Percentiles rank a stretch among this genome's conserved stretches.
phyloP scores from a whole-genome alignment of 2,888 invertebrate species.

The Volucella inflata region DNA sequence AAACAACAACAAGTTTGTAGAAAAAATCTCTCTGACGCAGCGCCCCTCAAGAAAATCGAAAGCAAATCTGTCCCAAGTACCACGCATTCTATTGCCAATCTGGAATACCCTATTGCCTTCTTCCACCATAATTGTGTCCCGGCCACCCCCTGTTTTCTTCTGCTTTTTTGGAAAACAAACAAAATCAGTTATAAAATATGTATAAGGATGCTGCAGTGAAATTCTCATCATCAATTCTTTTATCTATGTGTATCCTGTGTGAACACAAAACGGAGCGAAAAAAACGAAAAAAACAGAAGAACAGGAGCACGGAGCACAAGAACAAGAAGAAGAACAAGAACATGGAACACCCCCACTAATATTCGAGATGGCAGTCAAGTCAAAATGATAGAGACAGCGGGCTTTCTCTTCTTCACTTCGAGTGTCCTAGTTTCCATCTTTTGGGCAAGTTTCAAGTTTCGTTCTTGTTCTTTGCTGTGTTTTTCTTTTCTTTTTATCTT shows the following conservation, averaged over 20 bases:
- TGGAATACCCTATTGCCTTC: background rate
- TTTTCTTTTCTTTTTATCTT: background rate
- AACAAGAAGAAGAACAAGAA: background rate
- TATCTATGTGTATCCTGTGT: constrained; percentile 25
- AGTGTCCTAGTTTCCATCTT: constrained; percentile 63
- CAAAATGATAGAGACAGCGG: background rate
- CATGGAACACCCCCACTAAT: constrained; percentile 39
- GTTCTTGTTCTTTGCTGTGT: constrained; percentile 14
- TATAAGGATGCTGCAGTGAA: constrained; percentile 64
- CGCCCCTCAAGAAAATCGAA: background rate
- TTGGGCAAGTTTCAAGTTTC: constrained; percentile 59
- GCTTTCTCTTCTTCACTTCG: constrained; percentile 35
- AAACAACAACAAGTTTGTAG: background rate
- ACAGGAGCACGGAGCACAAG: too few relatives aligned
- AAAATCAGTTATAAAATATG: constrained; percentile 65
- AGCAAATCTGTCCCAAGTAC: constrained; percentile 49
- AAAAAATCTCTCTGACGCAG: constrained; percentile 9
- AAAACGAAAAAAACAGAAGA: too few relatives aligned
- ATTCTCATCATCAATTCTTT: constrained; percentile 57
- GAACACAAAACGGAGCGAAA: too few relatives aligned
- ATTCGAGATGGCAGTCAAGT: constrained; percentile 6
- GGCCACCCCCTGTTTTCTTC: background rate
- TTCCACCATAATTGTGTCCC: constrained; percentile 2
- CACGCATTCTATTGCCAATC: constrained; percentile 37
- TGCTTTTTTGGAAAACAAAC: constrained; percentile 23